Percentiles rank a stretch among this genome's conserved stretches.
Conservation (phyloP, 2,797 vertebrate genomes). For the Falco naumanni region DNA sequence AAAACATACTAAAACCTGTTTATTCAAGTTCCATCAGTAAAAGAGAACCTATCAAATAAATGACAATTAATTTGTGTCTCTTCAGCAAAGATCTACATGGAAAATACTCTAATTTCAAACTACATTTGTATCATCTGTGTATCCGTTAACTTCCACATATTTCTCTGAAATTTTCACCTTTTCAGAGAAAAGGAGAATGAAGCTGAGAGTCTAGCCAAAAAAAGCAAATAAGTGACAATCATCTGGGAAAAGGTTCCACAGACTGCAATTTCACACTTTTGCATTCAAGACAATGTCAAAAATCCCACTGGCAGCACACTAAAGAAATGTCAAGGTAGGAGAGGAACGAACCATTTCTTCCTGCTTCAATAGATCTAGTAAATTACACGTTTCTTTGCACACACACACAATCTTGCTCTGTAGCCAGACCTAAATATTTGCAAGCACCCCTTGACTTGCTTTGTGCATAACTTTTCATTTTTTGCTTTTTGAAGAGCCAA, state of each 20-base stretch:
- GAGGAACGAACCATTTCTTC: background rate
- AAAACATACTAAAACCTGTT: background rate
- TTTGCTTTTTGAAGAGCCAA: background rate
- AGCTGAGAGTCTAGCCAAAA: background rate
- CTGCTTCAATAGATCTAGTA: background rate
- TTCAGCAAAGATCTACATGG: background rate
- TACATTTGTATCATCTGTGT: background rate
- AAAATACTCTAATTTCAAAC: background rate
- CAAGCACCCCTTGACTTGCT: background rate
- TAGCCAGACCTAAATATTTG: background rate
- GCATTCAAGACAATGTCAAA: background rate
- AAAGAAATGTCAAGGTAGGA: background rate
- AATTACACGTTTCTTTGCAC: background rate
- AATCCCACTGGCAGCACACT: background rate
- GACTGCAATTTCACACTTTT: background rate
- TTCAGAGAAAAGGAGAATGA: background rate
- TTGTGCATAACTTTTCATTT: background rate
- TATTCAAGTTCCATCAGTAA: background rate
- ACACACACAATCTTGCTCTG: background rate
- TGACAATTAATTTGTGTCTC: background rate
- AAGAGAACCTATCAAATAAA: background rate
- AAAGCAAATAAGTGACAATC: background rate
- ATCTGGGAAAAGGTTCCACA: background rate
- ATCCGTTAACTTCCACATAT: background rate
- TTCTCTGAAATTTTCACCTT: background rate